phyloP scores from a whole-genome alignment of 2,888 invertebrate species.

The Cremastinae sp. region DNA sequence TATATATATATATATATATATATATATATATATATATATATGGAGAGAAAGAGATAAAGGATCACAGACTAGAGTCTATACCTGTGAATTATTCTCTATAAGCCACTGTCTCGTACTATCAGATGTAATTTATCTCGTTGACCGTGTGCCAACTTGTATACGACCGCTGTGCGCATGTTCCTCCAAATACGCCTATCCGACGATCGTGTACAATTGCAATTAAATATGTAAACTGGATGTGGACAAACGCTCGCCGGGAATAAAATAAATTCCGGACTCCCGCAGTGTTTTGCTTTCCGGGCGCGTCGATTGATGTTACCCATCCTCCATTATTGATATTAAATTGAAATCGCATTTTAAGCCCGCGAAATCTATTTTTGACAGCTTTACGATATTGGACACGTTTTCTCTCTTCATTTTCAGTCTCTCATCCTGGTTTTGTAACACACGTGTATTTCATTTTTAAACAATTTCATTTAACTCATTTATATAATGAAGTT shows the following conservation, averaged over 20 bases:
- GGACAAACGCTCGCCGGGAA: constrained; percentile 9
- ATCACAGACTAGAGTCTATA: neutral
- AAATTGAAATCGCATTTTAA: no score
- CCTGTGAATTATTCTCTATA: neutral
- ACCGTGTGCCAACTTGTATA: constrained; percentile 30
- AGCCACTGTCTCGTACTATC: constrained; percentile 36
- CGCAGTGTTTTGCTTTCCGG: neutral
- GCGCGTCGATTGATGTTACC: neutral
- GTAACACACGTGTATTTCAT: no score
- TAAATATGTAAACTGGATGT: constrained; percentile 42
- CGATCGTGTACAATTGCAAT: constrained; percentile 23
- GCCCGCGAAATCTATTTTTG: no score
- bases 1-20: neutral
- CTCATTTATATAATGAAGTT: no score
- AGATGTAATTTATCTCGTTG: constrained; percentile 51
- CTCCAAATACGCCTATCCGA: neutral
- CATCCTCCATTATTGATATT: neutral
- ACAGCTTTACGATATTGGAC: no score
- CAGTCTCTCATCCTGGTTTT: no score
- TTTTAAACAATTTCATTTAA: no score
- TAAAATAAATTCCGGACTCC: constrained; percentile 14
- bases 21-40: no score
- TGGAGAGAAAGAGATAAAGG: neutral
- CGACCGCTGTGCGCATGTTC: constrained; percentile 3
- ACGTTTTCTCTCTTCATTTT: no score